These are phyloP conservation scores for Podarcis lilfordi DNA, from an alignment of 2,797 vertebrate genomes.

Conservation along the genomic window DNA sequence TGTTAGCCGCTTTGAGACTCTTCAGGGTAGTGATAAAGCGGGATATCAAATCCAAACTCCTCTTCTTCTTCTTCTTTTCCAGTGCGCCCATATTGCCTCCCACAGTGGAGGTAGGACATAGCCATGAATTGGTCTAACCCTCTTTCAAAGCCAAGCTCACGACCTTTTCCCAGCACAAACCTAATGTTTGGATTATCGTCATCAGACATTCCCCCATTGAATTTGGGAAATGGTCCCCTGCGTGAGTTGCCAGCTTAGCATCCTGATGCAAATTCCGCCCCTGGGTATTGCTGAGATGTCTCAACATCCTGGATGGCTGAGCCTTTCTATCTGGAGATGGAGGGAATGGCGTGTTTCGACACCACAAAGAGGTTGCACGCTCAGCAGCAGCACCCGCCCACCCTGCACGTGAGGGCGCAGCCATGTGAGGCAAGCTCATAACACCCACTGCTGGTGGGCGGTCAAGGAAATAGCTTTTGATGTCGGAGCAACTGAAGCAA, in stretches of 20 bases:
- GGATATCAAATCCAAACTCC: too few species aligned
- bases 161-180: background rate
- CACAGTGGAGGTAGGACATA: too few species aligned
- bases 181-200: background rate
- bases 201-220: background rate
- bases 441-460: background rate
- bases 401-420: background rate
- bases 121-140: too few species aligned
- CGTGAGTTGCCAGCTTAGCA: background rate
- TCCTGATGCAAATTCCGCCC: background rate
- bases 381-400: slow-evolving; percentile 33
- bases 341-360: slow-evolving; percentile 21
- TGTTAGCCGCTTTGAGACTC: too few species aligned
- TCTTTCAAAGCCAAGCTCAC: too few species aligned
- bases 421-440: slow-evolving; percentile 22
- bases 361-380: background rate
- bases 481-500: background rate
- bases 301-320: slow-evolving; percentile 30
- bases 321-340: slow-evolving; percentile 8
- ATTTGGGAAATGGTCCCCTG: background rate
- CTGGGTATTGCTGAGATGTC: background rate
- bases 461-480: background rate
- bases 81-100: too few species aligned
- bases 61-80: too few species aligned
- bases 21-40: too few species aligned